Conservation (phyloP, 2,113 vertebrate genomes). For the Sphyrna mokarran region DNA sequence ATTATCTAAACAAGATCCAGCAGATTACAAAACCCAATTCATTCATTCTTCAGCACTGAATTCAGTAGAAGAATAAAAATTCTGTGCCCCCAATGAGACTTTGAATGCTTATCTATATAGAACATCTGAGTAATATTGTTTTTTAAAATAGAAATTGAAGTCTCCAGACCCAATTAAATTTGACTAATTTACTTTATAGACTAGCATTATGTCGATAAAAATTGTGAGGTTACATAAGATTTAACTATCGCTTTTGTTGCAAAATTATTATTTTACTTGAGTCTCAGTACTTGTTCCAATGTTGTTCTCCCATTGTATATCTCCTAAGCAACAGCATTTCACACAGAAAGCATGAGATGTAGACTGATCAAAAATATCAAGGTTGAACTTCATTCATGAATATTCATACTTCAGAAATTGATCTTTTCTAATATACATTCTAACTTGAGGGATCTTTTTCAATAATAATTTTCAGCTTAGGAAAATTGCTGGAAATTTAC, state of each 20-base stretch:
- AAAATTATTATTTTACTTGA: neutral
- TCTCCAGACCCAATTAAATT: neutral
- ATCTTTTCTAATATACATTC: neutral
- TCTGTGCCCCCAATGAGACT: neutral
- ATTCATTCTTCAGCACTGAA: neutral
- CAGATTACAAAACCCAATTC: neutral
- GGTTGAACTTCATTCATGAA: neutral
- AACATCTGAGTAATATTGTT: neutral
- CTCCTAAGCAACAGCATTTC: neutral
- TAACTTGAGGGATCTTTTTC: neutral
- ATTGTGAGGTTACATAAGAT: neutral
- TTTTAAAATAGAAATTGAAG: neutral
- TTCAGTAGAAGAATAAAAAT: neutral
- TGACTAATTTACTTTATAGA: neutral
- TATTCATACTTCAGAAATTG: neutral
- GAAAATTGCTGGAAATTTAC: neutral
- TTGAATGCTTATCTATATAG: neutral
- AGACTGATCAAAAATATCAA: neutral
- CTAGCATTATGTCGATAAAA: neutral
- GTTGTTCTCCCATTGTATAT: neutral
- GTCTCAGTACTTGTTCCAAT: neutral
- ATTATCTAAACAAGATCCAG: neutral
- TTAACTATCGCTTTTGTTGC: neutral
- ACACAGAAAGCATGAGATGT: neutral
- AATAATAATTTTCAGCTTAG: neutral